A percentile compares a stretch with the other conserved stretches of the same genome.
These are phyloP conservation scores for Microtus pennsylvanicus DNA, from an alignment of 2,113 vertebrate species.

Conservation along the genomic window DNA sequence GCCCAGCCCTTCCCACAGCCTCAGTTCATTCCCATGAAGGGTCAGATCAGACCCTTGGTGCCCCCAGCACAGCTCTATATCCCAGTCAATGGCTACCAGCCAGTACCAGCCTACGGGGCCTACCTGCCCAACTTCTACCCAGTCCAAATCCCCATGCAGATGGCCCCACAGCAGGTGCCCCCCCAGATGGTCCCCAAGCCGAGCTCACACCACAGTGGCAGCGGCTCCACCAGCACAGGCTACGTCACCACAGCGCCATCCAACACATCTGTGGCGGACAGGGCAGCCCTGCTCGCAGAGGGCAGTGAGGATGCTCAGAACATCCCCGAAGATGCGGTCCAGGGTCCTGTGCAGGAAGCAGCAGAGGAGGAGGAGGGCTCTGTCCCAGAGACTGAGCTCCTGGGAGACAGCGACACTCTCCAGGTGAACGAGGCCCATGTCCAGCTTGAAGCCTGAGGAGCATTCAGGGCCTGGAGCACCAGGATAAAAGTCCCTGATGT, in stretches of 20 bases:
- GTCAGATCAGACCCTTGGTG: constrained; percentile 94
- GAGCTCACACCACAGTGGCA: constrained; percentile 96
- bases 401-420: constrained; percentile 92
- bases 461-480: background rate
- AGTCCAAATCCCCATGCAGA: constrained; percentile 95
- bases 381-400: constrained; percentile 95
- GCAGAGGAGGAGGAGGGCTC: constrained; percentile 89
- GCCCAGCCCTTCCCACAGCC: constrained; percentile 93
- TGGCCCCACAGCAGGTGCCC: constrained; percentile 94
- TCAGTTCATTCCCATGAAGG: constrained; percentile 95
- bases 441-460: constrained; percentile 89
- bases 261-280: constrained; percentile 91
- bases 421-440: constrained; percentile 89
- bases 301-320: constrained; percentile 86
- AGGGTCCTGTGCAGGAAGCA: constrained; percentile 89
- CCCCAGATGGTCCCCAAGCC: constrained; percentile 93
- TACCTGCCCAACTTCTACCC: constrained; percentile 98
- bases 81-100: constrained; percentile 97
- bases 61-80: constrained; percentile 96
- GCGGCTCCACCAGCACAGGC: constrained; percentile 97
- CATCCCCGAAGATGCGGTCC: constrained; percentile 85
- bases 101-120: constrained; percentile 94
- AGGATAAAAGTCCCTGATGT: background rate
- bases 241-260: constrained; percentile 96
- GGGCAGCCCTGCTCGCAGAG: constrained; percentile 90